Conservation (phyloP, 2,888 invertebrate species). For the Ochropacha duplaris region DNA sequence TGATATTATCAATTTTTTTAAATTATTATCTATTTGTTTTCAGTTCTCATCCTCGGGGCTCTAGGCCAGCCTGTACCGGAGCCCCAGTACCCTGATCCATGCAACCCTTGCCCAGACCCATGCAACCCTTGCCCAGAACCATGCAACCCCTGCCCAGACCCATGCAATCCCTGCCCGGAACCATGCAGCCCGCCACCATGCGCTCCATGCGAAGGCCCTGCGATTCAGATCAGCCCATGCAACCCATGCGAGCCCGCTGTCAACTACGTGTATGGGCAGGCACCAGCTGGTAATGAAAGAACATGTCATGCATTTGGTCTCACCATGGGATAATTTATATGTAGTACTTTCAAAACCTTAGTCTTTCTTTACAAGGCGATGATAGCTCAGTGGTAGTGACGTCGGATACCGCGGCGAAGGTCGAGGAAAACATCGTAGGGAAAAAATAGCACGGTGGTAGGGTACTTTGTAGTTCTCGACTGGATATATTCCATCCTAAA, state of each 20-base stretch:
- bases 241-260: slow-evolving; percentile 45
- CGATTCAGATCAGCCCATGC: slow-evolving; percentile 44
- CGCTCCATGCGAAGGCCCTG: slow-evolving; percentile 18
- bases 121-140: slow-evolving; percentile 16
- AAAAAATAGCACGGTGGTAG: too few species aligned
- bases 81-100: slow-evolving; percentile 22
- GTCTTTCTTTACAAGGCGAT: too few species aligned
- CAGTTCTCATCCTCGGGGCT: slow-evolving; percentile 62
- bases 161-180: slow-evolving; percentile 14
- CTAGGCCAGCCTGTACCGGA: slow-evolving; percentile 54
- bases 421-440: too few species aligned
- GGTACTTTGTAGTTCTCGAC: too few species aligned
- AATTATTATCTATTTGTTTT: slow-evolving; percentile 1
- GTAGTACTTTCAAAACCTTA: too few species aligned
- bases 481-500: too few species aligned
- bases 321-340: too few species aligned
- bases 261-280: slow-evolving; percentile 53
- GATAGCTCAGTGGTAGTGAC: too few species aligned
- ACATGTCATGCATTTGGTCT: too few species aligned
- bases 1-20: background rate
- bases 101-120: slow-evolving; percentile 15
- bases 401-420: too few species aligned
- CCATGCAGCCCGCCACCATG: slow-evolving; percentile 19
- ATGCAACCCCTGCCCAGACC: slow-evolving; percentile 18
- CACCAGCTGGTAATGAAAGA: slow-evolving; percentile 46